These are phyloP conservation scores for Lipotes vexillifer DNA, from an alignment of 2,113 vertebrate genomes.

Conservation along the genomic window DNA sequence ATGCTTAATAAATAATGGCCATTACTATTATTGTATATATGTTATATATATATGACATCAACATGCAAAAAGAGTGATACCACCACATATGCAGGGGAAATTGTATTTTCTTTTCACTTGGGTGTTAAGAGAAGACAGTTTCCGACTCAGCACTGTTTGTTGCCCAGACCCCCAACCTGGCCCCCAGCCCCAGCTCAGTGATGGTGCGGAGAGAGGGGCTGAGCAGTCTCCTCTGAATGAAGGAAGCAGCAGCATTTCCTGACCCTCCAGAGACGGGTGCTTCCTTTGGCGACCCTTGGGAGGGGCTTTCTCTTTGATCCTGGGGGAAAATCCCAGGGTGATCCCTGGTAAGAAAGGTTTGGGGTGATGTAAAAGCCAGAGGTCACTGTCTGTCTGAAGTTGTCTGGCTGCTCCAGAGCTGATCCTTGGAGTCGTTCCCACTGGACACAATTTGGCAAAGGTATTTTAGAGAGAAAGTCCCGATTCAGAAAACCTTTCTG, in stretches of 20 bases:
- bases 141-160: not conserved
- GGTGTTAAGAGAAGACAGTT: not conserved
- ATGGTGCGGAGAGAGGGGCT: not conserved
- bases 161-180: not conserved
- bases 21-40: not conserved
- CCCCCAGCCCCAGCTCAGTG: not conserved
- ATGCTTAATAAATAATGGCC: not conserved
- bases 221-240: not conserved
- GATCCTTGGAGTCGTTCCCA: not conserved
- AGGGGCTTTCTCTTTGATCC: not conserved
- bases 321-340: not conserved
- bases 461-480: conserved; percentile 56
- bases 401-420: not conserved
- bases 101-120: not conserved
- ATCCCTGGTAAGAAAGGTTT: not conserved
- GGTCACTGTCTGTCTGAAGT: not conserved
- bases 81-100: not conserved
- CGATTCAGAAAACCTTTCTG: conserved; percentile 49
- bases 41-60: not conserved
- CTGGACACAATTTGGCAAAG: conserved; percentile 51
- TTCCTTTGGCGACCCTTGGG: not conserved
- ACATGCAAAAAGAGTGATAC: not conserved
- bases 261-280: not conserved
- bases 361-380: not conserved
- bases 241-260: not conserved